Evolutionary conservation across 1,140 invertebrate genomes (phyloP), one percentile per base, ranked within the genome.

Genomic region (Holotrichia oblita): DNA sequence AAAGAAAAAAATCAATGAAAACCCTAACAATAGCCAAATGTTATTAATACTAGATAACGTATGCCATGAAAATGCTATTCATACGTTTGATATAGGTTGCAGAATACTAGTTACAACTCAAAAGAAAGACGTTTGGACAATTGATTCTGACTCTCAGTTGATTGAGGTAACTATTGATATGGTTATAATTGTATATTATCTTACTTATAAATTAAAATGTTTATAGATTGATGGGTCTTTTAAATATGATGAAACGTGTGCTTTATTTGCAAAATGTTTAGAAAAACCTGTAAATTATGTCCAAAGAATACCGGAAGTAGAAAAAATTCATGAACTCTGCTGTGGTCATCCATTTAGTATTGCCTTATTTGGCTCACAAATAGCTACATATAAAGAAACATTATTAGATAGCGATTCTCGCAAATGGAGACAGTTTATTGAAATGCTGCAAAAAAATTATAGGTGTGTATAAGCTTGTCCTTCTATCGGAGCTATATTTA

Each of bases 31-130:
- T 88, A 77, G 81, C 73, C 44, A 73, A 83, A 14, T 83, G 90
- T 83, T 93, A 48, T 79, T 94, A 48, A 89, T 94, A 73, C 84
- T 94, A 6, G 93, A 94, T 82, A 92, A 93, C 82, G 91, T 93
- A 40, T 90, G 87, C 79, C 84, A 89, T 24, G 86, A 85, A 76
- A 85, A 89, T 79, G 90, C 92, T 77, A 86, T 93, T 1, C 88
- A 91, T 40, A 88, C 87, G 40, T 93, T 94, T 86, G 90, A 92
- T 86, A 89, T 94, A 40, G 89, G 90, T 6, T 93, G 92, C 83
- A 92, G 92, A 82, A 90, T 91, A 24, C 82, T 93, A 74, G 89
- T 94, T 1, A 93, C 91, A 2, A 93, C 93, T 0, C 87, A 90
- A 41, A 89, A 93, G 83, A 87, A 76, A 73, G 73, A 61, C 81